Base-by-base conservation (phyloP, 2,888 invertebrate species). In the Leptopilina myrica region DNA sequence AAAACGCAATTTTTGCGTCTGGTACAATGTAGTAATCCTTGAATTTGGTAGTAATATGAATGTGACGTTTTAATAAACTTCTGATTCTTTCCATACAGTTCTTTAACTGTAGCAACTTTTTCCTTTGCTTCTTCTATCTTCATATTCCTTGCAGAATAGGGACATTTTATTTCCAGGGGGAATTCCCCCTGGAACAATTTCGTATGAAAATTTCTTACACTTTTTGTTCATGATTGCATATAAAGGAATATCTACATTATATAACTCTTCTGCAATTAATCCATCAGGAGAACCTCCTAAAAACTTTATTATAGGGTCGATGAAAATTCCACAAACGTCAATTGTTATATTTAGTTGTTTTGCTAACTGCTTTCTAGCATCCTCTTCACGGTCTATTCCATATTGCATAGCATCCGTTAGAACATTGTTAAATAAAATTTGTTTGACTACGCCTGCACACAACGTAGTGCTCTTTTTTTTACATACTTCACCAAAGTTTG, bases 21-120 rank as follows among this genome's bases (percentile, higher is more conserved):
- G 1, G 77, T 79, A 8, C 46, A 15, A 14, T 33, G 79, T 46
- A 79, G 67, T 62, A 56, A 46, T 26, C 79, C 79, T 69, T 79
- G 76, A 4, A 76, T 40, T 43, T 79, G 79, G 59, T 76, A 66
- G 11, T 79, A 76, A 15, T 79, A 66, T 1, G 56, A 12, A 43
- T 76, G 79, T 3, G 59, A 59, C 4, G n/a, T 59, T 14, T n/a
- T 59, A 7, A 59, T 15, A 7, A 14, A 14, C 33, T 33, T n/a
- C 15, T 4, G 1, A 7, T 59, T 59, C 14, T 59, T 59, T 2
- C 7, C 14, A n/a, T n/a, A 59, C 7, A 15, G 15, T n/a, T 7
- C 15, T 59, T n/a, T 59, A 7, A 59, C 2, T 15, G 5, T 7
- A 59, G 59, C 0, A n/a, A n/a, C 7, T 7, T 14, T n/a, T 59